These are phyloP conservation scores for Leptatherina wallacei DNA, from an alignment of 2,797 vertebrate genomes.

Conservation along the genomic window DNA sequence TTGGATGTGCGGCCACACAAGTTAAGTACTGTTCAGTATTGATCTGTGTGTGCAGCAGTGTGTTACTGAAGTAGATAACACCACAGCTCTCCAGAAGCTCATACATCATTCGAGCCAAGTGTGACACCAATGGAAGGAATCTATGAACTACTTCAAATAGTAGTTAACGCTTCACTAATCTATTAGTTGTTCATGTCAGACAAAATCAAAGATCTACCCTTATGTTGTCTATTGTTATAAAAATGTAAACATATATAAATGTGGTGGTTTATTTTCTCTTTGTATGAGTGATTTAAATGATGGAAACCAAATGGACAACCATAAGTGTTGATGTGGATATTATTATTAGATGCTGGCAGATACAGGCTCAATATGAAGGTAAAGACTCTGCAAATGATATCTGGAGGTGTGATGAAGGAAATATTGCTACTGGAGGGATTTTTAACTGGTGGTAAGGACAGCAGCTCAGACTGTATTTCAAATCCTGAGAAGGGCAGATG, in stretches of 20 bases:
- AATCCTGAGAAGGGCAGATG: constrained; percentile 37
- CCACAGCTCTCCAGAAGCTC: constrained; percentile 3
- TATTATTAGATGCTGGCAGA: not conserved
- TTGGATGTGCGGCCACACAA: constrained; percentile 51
- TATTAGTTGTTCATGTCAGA: not conserved
- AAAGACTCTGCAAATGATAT: not conserved
- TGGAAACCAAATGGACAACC: not conserved
- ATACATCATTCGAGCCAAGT: constrained; percentile 40
- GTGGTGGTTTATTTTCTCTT: not conserved
- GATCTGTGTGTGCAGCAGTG: constrained; percentile 50
- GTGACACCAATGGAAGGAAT: constrained; percentile 11
- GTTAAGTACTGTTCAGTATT: constrained; percentile 52
- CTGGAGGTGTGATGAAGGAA: constrained; percentile 30
- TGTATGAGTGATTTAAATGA: not conserved
- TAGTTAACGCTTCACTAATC: constrained; percentile 5
- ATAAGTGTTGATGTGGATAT: not conserved
- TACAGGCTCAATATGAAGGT: not conserved
- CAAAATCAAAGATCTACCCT: not conserved
- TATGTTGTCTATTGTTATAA: not conserved
- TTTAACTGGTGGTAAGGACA: not conserved
- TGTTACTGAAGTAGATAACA: constrained; percentile 57
- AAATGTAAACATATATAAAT: not conserved
- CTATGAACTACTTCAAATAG: constrained; percentile 14
- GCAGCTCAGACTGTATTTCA: constrained; percentile 41
- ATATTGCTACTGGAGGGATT: constrained; percentile 6